Evolutionary conservation across 2,888 invertebrate species (phyloP).

Genomic region (Thereva nobilitata): DNA sequence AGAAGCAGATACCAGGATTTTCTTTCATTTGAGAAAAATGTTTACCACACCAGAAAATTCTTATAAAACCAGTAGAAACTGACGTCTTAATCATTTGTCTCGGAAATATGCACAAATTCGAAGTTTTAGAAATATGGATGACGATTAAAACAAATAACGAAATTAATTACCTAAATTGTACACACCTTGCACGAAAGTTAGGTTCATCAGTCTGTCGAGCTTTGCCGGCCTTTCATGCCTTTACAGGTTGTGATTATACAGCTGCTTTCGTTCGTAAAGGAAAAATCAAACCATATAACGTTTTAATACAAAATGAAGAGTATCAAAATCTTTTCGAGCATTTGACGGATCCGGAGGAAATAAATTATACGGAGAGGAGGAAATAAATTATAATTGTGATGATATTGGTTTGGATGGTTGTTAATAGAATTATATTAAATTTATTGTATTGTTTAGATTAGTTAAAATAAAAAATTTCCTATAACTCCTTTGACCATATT

Average conservation of each 20-base stretch:
- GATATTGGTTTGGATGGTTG: not conserved
- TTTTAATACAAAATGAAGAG: not conserved
- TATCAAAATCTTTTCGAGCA: conserved; percentile 2
- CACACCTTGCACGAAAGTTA: not conserved
- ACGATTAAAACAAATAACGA: not conserved
- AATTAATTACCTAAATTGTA: conserved; percentile 12
- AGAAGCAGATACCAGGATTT: conserved; percentile 9
- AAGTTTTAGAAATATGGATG: not conserved
- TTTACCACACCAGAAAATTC: not conserved
- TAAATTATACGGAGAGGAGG: not conserved
- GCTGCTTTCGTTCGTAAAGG: conserved; percentile 12
- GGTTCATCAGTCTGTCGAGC: not conserved
- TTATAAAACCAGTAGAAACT: not conserved
- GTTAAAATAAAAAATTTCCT: no score
- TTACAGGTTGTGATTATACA: conserved; percentile 7
- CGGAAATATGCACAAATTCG: conserved; percentile 11
- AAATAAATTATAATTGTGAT: not conserved
- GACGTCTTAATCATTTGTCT: conserved; percentile 13
- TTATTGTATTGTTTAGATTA: no score
- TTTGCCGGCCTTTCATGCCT: not conserved
- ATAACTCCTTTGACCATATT: no score
- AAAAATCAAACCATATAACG: conserved; percentile 6
- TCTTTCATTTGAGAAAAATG: conserved; percentile 5
- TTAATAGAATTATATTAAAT: no score
- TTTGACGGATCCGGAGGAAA: not conserved